Evolutionary conservation across 1,140 invertebrate species (phyloP).

Genomic region (Atta cephalotes): DNA sequence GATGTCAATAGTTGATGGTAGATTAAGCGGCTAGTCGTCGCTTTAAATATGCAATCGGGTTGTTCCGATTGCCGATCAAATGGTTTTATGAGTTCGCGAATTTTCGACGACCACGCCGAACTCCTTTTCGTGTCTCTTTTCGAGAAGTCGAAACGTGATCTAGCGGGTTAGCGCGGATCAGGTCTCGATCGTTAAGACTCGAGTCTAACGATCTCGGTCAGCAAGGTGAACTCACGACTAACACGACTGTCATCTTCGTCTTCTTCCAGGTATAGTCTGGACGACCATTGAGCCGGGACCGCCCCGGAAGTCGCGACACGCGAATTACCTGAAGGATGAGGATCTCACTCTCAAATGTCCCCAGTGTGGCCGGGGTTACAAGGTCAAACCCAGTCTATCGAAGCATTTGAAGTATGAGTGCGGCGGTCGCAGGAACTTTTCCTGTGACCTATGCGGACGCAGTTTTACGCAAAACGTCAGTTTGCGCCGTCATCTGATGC

Average conservation of each 20-base stretch:
- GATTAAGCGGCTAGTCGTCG: neutral
- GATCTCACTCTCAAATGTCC: slow-evolving; percentile 79
- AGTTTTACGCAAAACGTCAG: slow-evolving; percentile 84
- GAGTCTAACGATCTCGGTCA: slow-evolving; percentile 43
- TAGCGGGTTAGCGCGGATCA: slow-evolving; percentile 18
- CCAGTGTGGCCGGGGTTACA: slow-evolving; percentile 84
- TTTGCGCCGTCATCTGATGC: slow-evolving; percentile 80
- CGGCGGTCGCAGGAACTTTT: slow-evolving; percentile 85
- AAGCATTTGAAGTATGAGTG: slow-evolving; percentile 87
- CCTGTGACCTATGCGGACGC: slow-evolving; percentile 84
- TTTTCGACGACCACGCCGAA: neutral
- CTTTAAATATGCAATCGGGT: slow-evolving; percentile 10
- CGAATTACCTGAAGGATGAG: slow-evolving; percentile 72
- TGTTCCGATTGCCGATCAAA: neutral
- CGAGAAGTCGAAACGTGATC: slow-evolving; percentile 18
- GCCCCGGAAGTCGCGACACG: slow-evolving; percentile 74
- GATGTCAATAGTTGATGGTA: neutral
- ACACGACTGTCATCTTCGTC: slow-evolving; percentile 63
- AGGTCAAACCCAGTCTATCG: slow-evolving; percentile 83
- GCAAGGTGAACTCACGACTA: slow-evolving; percentile 30
- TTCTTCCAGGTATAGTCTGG: slow-evolving; percentile 60
- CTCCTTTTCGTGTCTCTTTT: neutral
- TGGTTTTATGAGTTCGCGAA: slow-evolving; percentile 9
- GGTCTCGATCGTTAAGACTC: slow-evolving; percentile 45
- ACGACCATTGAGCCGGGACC: neutral